Evolutionary conservation across 2,113 vertebrate genomes (phyloP).

Genomic region (Epinephelus fuscoguttatus): DNA sequence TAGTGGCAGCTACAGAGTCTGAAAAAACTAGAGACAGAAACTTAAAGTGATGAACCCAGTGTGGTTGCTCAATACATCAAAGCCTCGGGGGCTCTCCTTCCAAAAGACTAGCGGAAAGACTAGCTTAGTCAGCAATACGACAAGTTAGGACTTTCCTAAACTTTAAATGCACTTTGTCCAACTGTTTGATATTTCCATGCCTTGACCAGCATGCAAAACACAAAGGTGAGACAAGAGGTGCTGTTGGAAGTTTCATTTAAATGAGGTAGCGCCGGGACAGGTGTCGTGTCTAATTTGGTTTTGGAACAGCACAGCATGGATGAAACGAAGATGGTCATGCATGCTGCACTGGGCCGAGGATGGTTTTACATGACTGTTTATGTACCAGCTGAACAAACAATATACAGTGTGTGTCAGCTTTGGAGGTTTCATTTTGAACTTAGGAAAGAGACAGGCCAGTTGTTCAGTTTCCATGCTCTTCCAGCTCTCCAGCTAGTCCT

Average conservation of each 20-base stretch:
- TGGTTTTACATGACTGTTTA: not conserved
- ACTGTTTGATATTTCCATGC: slow-evolving; percentile 16
- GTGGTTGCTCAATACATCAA: slow-evolving; percentile 35
- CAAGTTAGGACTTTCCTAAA: slow-evolving; percentile 14
- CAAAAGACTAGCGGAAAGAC: not conserved
- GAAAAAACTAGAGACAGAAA: slow-evolving; percentile 23
- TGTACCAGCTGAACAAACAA: not conserved
- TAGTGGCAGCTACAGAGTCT: slow-evolving; percentile 22
- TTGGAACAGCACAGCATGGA: not conserved
- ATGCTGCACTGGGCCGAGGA: not conserved
- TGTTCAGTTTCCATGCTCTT: not conserved
- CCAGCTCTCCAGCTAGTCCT: not conserved
- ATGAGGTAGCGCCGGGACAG: not conserved
- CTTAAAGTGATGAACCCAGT: slow-evolving; percentile 39
- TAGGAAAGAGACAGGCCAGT: not conserved
- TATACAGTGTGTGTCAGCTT: not conserved
- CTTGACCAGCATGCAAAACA: slow-evolving; percentile 13
- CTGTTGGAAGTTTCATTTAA: slow-evolving; percentile 8
- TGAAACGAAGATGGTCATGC: not conserved
- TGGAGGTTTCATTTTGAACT: not conserved
- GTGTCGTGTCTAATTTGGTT: not conserved
- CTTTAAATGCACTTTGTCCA: slow-evolving; percentile 10
- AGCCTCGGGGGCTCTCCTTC: not conserved
- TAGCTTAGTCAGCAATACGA: slow-evolving; percentile 1
- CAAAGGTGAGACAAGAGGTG: not conserved